Base-by-base conservation (phyloP, 2,888 invertebrate genomes). In the Rotaria socialis region DNA sequence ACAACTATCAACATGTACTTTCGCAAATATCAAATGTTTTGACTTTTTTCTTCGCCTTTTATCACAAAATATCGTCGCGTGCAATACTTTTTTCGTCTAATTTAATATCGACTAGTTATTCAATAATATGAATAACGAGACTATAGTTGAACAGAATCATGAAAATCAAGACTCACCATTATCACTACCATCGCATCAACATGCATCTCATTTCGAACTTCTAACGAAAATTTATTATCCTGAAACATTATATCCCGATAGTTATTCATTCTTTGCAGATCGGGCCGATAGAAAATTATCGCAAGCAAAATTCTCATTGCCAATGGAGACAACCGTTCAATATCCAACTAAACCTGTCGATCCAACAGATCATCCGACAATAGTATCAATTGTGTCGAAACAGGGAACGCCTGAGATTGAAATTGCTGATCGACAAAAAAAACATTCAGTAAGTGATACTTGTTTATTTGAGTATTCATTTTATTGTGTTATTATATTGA, bases 261-360 rank as follows among this genome's bases (percentile, higher is more conserved):
- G 7, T 80, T 80, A 43, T 47, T 80, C 80, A 80, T 80, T 80
- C 80, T 80, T 80, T 80, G 80, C 47, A 80, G 80, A 47, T 47
- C 80, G 80, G 8, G 14, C 24, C 11, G n/a, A 80, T 80, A 24
- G 24, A 43, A 10, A 10, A 14, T 24, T 6, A 41, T n/a, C 80
- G 11, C 24, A 24, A 80, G 35, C 5, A 6, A 27, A 41, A 35
- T 16, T 35, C 3, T 41, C 67, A 19, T 67, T 67, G 35, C 27
- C 35, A 4, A 67, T 67, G 67, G 67, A 67, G 35, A 14, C 11
- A 19, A 67, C 16, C 2, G 7, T 35, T 19, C 80, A 80, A 80
- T 47, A 80, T n/a, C 43, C 47, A n/a, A 80, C 80, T 10, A 47
- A n/a, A 47, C 19, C 43, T 11, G 19, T 24, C 0, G 24, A 47